Conservation (phyloP, 1,140 invertebrate species). For the Sminthurinus signatus region DNA sequence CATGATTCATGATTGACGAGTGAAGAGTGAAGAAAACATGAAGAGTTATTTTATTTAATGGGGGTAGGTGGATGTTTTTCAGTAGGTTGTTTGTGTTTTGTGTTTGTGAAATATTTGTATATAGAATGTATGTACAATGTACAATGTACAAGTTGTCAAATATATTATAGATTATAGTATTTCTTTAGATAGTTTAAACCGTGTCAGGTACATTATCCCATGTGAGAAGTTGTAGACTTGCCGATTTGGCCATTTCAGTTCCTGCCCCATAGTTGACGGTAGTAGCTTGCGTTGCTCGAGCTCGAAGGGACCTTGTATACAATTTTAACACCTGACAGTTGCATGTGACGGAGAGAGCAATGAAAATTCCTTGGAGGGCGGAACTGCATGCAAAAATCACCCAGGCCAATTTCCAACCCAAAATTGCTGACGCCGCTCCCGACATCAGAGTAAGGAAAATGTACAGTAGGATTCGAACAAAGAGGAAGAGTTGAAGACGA, state of each 20-base stretch:
- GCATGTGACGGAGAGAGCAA: conserved; percentile 58
- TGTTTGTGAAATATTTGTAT: too few relatives aligned
- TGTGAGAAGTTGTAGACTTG: conserved; percentile 51
- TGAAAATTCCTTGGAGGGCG: conserved; percentile 54
- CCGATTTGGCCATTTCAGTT: conserved; percentile 51
- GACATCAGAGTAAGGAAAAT: conserved; percentile 41
- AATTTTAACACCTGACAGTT: conserved; percentile 56
- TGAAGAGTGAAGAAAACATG: too few relatives aligned
- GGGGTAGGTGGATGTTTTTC: too few relatives aligned
- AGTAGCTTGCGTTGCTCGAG: conserved; percentile 42
- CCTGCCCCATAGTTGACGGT: conserved; percentile 47
- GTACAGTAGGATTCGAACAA: conserved; percentile 53
- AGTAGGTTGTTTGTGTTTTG: too few relatives aligned
- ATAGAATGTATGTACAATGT: too few relatives aligned
- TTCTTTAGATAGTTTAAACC: too few relatives aligned
- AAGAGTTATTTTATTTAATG: too few relatives aligned
- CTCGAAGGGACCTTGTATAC: conserved; percentile 45
- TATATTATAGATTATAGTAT: too few relatives aligned
- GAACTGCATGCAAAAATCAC: conserved; percentile 49
- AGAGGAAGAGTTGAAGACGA: conserved; percentile 55
- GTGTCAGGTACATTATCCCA: conserved; percentile 49
- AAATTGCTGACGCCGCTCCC: conserved; percentile 38
- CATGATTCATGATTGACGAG: too few relatives aligned
- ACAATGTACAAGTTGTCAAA: too few relatives aligned
- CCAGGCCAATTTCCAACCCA: conserved; percentile 42